Percentiles rank a stretch among this genome's conserved stretches.
phyloP scores from a whole-genome alignment of 2,888 invertebrate species.

The Sialis lutaria region DNA sequence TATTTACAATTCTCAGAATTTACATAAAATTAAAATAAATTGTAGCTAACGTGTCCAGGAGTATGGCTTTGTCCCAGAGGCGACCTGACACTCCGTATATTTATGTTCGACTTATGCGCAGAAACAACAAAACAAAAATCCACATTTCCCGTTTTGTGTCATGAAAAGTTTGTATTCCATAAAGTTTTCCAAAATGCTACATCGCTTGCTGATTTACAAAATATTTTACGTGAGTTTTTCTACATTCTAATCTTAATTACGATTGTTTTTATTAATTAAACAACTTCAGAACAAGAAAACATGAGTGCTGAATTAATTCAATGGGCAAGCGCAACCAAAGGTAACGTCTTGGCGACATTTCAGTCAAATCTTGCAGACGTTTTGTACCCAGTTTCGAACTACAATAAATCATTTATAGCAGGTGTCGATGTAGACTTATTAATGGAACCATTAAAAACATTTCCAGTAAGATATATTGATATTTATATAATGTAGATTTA shows the following conservation, averaged over 20 bases:
- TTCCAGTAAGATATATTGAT: conserved; percentile 35
- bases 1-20: conserved; percentile 9
- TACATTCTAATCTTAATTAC: neutral
- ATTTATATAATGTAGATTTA: neutral
- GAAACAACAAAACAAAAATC: conserved; percentile 49
- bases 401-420: conserved; percentile 29
- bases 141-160: conserved; percentile 50
- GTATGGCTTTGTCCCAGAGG: conserved; percentile 71
- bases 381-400: conserved; percentile 39
- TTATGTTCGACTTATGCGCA: conserved; percentile 47
- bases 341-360: conserved; percentile 41
- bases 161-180: conserved; percentile 54
- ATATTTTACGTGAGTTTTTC: conserved; percentile 26
- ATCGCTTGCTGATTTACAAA: conserved; percentile 27
- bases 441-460: conserved; percentile 45
- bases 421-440: conserved; percentile 45
- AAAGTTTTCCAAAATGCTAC: conserved; percentile 31
- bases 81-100: conserved; percentile 51
- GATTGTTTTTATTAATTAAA: neutral
- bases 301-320: conserved; percentile 48
- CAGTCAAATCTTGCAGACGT: conserved; percentile 43
- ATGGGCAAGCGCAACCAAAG: conserved; percentile 29
- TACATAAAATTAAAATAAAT: no score
- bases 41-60: conserved; percentile 65
- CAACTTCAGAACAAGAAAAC: conserved; percentile 33